Base-by-base conservation (phyloP, 2,113 vertebrate species). In the Lycocorax pyrrhopterus region DNA sequence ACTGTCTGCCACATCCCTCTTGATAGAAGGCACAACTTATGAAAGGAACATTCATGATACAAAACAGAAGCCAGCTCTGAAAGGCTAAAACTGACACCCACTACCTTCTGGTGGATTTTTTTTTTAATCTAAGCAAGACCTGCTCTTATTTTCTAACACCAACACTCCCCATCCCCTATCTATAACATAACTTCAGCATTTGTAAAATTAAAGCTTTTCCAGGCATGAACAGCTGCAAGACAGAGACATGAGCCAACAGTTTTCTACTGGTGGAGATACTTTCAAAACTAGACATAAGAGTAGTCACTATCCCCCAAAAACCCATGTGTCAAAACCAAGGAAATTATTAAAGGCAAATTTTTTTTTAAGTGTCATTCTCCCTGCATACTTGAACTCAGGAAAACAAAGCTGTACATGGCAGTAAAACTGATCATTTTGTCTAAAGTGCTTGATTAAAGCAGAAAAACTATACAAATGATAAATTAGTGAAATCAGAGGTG, bases 371-470 rank as follows among this genome's bases (percentile, higher is more conserved):
- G 60, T n/a, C 33, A 52, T 84, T 95, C 32, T 60, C 71, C 27
- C 52, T 82, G 51, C 26, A 21, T 20, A 73, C 12, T 71, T 76
- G 29, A 90, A 71, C 32, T 53, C 35, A 84, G 59, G 71, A 37
- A 51, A 78, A 83, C 43, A 86, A 90, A 77, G 44, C 17, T 4
- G 21, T 47, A 55, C 30, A 33, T 37, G 69, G 52, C 9, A 12
- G 63, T 67, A 84, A 94, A 93, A 85, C 53, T 27, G 41, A 86
- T 56, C 7, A 43, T 77, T 80, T 74, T 46, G 22, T 47, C 62
- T 96, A 95, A 96, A 97, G 93, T 95, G 93, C 93, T 95, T 73
- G 51, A 91, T 78, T 89, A 95, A 95, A 94, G 69, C 68, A 84
- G 43, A 27, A 72, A 77, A 77, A 52, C 39, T 22, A 80, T 26